A percentile compares a stretch with the other conserved stretches of the same genome.
Conservation (phyloP, 2,113 vertebrate genomes). For the Antennarius striatus region DNA sequence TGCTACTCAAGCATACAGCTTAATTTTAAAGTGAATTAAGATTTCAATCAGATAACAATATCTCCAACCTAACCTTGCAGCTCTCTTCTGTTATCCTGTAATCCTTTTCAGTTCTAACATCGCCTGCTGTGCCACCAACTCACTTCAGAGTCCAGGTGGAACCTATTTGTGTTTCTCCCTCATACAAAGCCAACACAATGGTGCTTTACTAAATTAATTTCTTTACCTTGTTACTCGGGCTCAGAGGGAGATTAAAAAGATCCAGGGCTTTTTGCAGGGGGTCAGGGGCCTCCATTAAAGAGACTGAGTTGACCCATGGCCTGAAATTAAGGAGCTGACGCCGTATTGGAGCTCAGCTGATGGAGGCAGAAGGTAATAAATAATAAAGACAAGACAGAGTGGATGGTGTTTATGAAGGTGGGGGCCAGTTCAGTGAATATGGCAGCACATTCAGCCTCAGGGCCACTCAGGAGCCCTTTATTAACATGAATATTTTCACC, state of each 20-base stretch:
- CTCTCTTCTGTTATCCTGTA: slow-evolving; percentile 4
- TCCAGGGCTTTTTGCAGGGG: slow-evolving; percentile 29
- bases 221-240: neutral
- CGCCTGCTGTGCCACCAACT: slow-evolving; percentile 1
- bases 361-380: slow-evolving; percentile 66
- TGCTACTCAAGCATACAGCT: neutral
- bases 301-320: slow-evolving; percentile 59
- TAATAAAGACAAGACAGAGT: slow-evolving; percentile 25
- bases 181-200: neutral
- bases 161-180: slow-evolving; percentile 43
- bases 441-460: slow-evolving; percentile 62
- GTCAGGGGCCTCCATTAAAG: slow-evolving; percentile 55
- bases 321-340: slow-evolving; percentile 66
- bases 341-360: slow-evolving; percentile 54
- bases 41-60: slow-evolving; percentile 7
- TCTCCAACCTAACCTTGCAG: neutral
- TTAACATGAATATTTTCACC: slow-evolving; percentile 60
- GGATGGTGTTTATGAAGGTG: slow-evolving; percentile 24
- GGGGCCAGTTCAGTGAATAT: slow-evolving; percentile 45
- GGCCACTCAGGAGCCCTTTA: slow-evolving; percentile 66
- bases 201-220: slow-evolving; percentile 26
- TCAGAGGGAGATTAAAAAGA: slow-evolving; percentile 35
- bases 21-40: slow-evolving; percentile 16
- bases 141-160: slow-evolving; percentile 24
- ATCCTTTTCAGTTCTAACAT: slow-evolving; percentile 19